These are phyloP conservation scores for Eucriotettix oculatus DNA, from an alignment of 2,888 invertebrate genomes.

Conservation along the genomic window DNA sequence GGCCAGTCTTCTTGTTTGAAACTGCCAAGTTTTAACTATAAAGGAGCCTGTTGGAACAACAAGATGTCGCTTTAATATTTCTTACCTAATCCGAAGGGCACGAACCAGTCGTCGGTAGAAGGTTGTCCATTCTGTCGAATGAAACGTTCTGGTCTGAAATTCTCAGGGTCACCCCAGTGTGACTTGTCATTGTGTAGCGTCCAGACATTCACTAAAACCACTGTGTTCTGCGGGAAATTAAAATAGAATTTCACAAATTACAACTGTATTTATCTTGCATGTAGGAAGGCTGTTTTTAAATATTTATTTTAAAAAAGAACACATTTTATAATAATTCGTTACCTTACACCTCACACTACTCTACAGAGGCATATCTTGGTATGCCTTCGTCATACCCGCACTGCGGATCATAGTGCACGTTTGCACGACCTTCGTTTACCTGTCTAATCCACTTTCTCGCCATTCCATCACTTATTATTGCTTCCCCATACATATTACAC, in stretches of 20 bases:
- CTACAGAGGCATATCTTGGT: no score
- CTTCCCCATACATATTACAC: no score
- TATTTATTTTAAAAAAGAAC: not conserved
- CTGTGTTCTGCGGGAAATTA: constrained; percentile 25
- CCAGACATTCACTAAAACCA: constrained; percentile 33
- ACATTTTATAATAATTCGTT: not conserved
- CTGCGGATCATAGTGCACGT: no score
- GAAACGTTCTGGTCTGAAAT: constrained; percentile 47
- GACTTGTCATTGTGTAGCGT: constrained; percentile 37
- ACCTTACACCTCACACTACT: no score
- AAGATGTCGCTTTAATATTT: no score
- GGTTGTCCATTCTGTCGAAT: constrained; percentile 23
- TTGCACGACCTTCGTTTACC: no score
- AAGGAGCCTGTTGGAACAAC: not conserved
- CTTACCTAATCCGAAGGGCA: constrained; percentile 27
- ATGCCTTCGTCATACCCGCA: no score
- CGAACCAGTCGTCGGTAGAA: constrained; percentile 19
- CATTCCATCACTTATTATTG: no score
- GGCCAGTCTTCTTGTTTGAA: no score
- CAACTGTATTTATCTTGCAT: no score
- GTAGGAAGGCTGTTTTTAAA: not conserved
- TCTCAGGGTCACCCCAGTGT: constrained; percentile 42
- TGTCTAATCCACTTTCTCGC: no score
- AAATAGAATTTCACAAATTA: not conserved
- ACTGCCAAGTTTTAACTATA: not conserved